Evolutionary conservation across 1,140 invertebrate species (phyloP), one percentile per base, ranked within the genome.

Genomic region (Carcinoscorpius rotundicauda): DNA sequence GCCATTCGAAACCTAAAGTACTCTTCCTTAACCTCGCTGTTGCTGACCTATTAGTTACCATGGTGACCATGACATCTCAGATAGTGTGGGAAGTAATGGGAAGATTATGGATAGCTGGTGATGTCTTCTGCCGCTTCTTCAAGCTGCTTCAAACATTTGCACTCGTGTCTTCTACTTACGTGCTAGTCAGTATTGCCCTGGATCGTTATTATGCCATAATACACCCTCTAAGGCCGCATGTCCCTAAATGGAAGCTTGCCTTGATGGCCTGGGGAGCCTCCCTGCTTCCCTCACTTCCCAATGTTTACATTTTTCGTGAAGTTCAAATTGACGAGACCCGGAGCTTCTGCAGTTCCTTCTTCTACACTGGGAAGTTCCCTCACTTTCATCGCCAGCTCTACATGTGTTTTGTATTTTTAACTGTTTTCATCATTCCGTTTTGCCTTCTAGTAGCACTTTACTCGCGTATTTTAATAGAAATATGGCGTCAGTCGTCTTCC

Each of bases 171-270:
- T 78, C 76, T 63, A 76, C 74, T 50, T 77, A 77, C 69, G 77
- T 78, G 74, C 65, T 80, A 5, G 75, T 79, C 3, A 74, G 76
- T 8, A 76, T 80, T n/a, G 78, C 77, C 5, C 66, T 79, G 29
- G 78, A 80, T 68, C 66, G 78, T 3, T 75, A 78, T 65, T 75
- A 75, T 64, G 78, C 78, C 6, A 78, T 80, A 29, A 65, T 75
- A 5, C 64, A 72, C 10, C 78, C 78, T 4, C 72, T 80, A 2
- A 72, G 74, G 2, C 51, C 56, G 0, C 48, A 58, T 52, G 55
- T 55, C 1, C 11, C 11, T 48, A 56, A 62, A 3, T 61, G 62
- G 56, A 55, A 8, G 4, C 63, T 61, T 4, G 65, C 65, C 4
- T 10, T 64, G 4, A 60, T 10, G 8, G 61, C 68, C 8, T 69